Percentiles rank a stretch among this genome's conserved stretches.
Conservation (phyloP, 2,113 vertebrate species). For the Amazona vittata region DNA sequence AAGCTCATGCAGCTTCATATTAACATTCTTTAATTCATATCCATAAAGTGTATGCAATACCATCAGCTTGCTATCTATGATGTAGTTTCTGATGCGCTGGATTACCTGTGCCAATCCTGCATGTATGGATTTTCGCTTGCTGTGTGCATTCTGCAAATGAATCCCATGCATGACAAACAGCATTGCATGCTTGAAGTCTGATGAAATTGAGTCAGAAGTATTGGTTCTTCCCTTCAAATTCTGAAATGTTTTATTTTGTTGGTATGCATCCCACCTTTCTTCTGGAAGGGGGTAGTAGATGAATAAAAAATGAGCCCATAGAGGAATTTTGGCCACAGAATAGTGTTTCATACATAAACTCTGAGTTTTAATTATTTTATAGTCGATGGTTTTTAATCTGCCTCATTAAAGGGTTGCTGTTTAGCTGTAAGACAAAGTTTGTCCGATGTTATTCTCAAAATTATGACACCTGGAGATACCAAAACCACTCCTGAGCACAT, state of each 20-base stretch:
- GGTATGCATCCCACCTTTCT: neutral
- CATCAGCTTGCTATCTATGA: neutral
- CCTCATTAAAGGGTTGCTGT: neutral
- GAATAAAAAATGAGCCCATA: neutral
- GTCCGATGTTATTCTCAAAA: neutral
- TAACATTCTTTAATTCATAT: neutral
- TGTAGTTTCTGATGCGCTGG: neutral
- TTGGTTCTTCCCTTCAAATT: neutral
- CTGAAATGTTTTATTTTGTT: neutral
- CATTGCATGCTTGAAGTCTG: neutral
- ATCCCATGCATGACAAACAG: neutral
- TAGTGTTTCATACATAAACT: neutral
- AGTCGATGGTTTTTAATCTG: neutral
- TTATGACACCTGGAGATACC: neutral
- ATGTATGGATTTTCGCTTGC: neutral
- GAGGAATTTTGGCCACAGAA: neutral
- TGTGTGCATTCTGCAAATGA: neutral
- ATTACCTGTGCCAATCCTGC: neutral
- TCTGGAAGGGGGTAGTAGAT: neutral
- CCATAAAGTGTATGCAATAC: neutral
- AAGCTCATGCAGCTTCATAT: neutral
- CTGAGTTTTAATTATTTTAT: neutral
- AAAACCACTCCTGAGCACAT: neutral
- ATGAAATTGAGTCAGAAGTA: neutral
- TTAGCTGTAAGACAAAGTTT: neutral